A percentile compares a stretch with the other conserved stretches of the same genome.
These are phyloP conservation scores for Plestiodon gilberti DNA, from an alignment of 2,113 vertebrate species.

Conservation along the genomic window DNA sequence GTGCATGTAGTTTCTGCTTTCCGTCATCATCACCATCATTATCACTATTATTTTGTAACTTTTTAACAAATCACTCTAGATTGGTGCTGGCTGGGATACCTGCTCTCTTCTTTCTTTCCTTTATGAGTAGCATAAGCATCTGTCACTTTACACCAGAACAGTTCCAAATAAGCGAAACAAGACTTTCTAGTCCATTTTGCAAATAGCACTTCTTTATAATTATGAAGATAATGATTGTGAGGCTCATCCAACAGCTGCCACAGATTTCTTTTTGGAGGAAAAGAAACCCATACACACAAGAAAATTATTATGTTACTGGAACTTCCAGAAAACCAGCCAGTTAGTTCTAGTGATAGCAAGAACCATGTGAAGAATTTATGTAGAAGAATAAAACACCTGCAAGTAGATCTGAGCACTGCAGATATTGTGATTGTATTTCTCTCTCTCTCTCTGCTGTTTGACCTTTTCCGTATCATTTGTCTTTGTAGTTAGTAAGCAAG, in stretches of 20 bases:
- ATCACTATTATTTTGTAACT: neutral
- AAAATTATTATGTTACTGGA: neutral
- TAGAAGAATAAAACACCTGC: neutral
- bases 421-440: neutral
- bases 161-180: neutral
- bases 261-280: neutral
- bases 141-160: neutral
- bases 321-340: neutral
- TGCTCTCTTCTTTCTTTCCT: neutral
- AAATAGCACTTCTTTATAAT: neutral
- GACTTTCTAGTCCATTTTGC: neutral
- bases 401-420: neutral
- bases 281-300: neutral
- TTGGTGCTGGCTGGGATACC: neutral
- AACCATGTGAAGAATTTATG: neutral
- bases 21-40: neutral
- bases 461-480: neutral
- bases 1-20: neutral
- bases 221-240: neutral
- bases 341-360: neutral
- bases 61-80: neutral
- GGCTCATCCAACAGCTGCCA: constrained; percentile 17
- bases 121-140: neutral
- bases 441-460: too few relatives aligned
- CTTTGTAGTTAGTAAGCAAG: neutral